Percentiles rank a stretch among this genome's conserved stretches.
Conservation (phyloP, 2,888 invertebrate species). For the Schizaphis graminum region DNA sequence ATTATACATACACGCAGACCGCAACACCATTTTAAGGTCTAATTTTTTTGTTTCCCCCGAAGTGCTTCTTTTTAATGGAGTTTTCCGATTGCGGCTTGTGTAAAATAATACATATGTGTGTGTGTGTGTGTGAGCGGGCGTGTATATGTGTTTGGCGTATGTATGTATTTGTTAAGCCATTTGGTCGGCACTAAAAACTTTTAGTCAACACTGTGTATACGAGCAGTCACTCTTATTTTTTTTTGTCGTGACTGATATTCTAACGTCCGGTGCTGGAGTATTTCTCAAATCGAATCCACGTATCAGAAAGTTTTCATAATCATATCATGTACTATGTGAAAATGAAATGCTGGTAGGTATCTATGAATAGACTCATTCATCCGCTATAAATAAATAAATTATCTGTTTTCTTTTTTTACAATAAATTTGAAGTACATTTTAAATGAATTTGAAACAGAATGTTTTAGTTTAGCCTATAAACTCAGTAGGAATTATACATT, state of each 20-base stretch:
- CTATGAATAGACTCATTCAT: background rate
- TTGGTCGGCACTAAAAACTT: slow-evolving; percentile 25
- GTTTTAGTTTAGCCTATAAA: background rate
- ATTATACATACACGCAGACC: background rate
- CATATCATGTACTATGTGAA: background rate
- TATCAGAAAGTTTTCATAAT: background rate
- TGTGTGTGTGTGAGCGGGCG: too few relatives aligned
- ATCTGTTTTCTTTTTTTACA: background rate
- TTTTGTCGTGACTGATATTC: background rate
- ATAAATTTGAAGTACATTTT: background rate
- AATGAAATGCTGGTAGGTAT: background rate
- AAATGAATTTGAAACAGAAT: background rate
- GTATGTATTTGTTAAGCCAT: slow-evolving; percentile 28
- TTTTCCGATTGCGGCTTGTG: slow-evolving; percentile 16
- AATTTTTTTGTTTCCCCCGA: background rate
- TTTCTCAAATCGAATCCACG: background rate
- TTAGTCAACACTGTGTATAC: background rate
- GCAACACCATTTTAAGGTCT: slow-evolving; percentile 27
- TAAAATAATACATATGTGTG: background rate
- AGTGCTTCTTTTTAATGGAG: slow-evolving; percentile 52
- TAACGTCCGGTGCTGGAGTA: background rate
- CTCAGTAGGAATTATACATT: background rate
- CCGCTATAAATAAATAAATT: background rate
- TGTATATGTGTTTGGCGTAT: background rate
- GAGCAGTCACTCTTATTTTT: background rate